Conservation (phyloP, 2,797 vertebrate species). For the Pseudopleuronectes americanus region DNA sequence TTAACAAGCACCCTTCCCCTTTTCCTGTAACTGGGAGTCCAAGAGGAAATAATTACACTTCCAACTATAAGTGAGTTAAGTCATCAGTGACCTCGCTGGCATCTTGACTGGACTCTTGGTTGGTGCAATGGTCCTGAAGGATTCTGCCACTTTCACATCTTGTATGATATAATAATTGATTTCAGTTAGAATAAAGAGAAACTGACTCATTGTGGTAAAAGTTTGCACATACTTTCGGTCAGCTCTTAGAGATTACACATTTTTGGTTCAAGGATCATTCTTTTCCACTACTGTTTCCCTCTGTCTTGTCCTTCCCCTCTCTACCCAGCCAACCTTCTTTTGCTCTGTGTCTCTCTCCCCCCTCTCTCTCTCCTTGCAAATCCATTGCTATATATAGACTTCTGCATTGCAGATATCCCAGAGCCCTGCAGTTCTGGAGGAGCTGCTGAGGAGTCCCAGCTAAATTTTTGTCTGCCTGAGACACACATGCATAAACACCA, state of each 20-base stretch:
- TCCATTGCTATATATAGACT: slow-evolving; percentile 78
- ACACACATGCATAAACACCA: slow-evolving; percentile 22
- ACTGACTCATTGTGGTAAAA: not conserved
- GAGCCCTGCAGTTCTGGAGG: slow-evolving; percentile 64
- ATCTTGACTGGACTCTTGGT: slow-evolving; percentile 4
- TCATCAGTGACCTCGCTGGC: slow-evolving; percentile 30
- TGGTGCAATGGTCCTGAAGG: not conserved
- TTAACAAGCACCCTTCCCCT: slow-evolving; percentile 43
- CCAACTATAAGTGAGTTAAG: slow-evolving; percentile 40
- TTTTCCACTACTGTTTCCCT: slow-evolving; percentile 18
- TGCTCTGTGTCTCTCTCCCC: slow-evolving; percentile 32
- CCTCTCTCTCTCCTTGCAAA: slow-evolving; percentile 52
- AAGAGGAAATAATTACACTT: slow-evolving; percentile 47
- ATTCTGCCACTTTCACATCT: not conserved
- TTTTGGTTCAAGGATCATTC: slow-evolving; percentile 13
- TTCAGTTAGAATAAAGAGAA: not conserved
- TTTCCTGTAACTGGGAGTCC: slow-evolving; percentile 28
- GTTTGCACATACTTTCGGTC: not conserved
- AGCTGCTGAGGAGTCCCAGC: slow-evolving; percentile 64
- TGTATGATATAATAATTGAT: not conserved
- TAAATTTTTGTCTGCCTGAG: slow-evolving; percentile 54
- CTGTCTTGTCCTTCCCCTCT: slow-evolving; percentile 27
- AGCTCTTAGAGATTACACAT: not conserved
- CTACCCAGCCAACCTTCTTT: slow-evolving; percentile 24
- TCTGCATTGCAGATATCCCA: slow-evolving; percentile 83